These are phyloP conservation scores for Ooceraea biroi DNA, from an alignment of 1,140 invertebrate species.

Conservation along the genomic window DNA sequence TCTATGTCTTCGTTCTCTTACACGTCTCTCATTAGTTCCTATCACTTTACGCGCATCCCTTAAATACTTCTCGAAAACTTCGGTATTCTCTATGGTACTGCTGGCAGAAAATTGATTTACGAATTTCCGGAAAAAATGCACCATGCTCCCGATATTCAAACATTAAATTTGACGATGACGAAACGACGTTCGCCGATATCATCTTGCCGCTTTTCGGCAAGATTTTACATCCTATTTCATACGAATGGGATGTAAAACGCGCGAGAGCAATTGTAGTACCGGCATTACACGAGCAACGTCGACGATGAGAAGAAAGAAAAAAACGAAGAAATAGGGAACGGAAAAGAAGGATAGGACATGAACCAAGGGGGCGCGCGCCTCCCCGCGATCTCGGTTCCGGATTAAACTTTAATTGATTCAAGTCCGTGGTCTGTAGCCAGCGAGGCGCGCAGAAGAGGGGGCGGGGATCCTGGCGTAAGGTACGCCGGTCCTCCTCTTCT, in stretches of 20 bases:
- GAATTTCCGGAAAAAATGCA: not conserved
- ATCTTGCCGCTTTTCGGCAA: not conserved
- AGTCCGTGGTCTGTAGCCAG: constrained; percentile 83
- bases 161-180: not conserved
- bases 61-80: not conserved
- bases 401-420: constrained; percentile 86
- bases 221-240: too few species aligned
- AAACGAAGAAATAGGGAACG: not conserved
- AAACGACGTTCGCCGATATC: constrained; percentile 4
- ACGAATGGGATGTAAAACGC: constrained; percentile 16
- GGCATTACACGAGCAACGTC: not conserved
- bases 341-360: constrained; percentile 56
- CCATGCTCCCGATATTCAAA: not conserved
- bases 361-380: constrained; percentile 68
- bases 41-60: not conserved
- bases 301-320: constrained; percentile 5
- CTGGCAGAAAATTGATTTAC: not conserved
- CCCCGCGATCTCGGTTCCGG: constrained; percentile 82
- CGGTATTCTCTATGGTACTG: not conserved
- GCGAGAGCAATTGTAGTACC: constrained; percentile 1
- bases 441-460: constrained; percentile 81
- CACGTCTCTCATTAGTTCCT: not conserved
- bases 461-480: constrained; percentile 64
- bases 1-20: constrained; percentile 1
- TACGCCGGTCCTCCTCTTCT: constrained; percentile 68